phyloP scores from a whole-genome alignment of 2,797 vertebrate genomes.

The Megaceryle alcyon region DNA sequence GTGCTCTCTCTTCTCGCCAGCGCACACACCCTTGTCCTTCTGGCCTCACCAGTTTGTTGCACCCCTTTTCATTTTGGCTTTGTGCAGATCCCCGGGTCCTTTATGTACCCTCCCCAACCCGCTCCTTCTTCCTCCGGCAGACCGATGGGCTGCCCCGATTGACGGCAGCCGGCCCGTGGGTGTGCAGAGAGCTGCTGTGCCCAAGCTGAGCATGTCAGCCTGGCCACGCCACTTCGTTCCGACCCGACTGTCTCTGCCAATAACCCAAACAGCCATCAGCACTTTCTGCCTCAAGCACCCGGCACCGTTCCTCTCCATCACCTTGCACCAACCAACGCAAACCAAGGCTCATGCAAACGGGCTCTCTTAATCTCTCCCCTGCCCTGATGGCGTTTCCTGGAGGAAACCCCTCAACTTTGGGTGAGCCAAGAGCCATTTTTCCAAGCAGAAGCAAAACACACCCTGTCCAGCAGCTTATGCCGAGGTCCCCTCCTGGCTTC shows the following conservation, averaged over 20 bases:
- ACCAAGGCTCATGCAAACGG: not conserved
- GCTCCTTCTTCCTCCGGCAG: not conserved
- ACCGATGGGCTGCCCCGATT: not conserved
- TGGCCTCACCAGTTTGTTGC: not conserved
- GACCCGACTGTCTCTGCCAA: rapidly evolving
- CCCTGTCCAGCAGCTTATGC: not conserved
- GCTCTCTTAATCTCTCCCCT: not conserved
- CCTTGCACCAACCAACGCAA: rapidly evolving
- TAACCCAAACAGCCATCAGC: not conserved
- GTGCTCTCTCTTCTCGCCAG: not conserved
- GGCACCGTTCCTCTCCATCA: rapidly evolving
- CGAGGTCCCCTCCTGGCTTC: not conserved
- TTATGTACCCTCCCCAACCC: rapidly evolving
- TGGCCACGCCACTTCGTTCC: not conserved
- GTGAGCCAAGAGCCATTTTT: not conserved
- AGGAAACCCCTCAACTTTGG: not conserved
- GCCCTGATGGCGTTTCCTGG: rapidly evolving
- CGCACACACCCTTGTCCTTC: rapidly evolving
- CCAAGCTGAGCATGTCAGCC: not conserved
- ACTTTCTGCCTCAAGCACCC: not conserved
- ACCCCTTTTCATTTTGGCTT: not conserved
- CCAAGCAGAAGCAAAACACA: not conserved
- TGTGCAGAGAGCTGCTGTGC: rapidly evolving
- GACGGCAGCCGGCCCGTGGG: rapidly evolving
- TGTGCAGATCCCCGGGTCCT: not conserved